These are phyloP conservation scores for Pyrocephalus nanus DNA, from an alignment of 2,797 vertebrate genomes.

Conservation along the genomic window DNA sequence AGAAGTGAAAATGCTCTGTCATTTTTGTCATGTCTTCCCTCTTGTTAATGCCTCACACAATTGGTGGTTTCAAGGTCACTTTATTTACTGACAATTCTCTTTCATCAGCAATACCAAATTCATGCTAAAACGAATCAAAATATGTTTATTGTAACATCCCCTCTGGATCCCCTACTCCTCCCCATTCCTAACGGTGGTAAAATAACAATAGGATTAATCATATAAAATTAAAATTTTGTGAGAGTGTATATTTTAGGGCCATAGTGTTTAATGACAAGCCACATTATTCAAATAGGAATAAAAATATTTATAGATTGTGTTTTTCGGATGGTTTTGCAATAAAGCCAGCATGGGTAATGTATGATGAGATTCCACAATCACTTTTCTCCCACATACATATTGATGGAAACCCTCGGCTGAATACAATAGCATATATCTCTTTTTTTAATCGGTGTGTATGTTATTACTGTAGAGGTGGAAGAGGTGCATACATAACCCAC, in stretches of 20 bases:
- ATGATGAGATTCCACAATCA: constrained; percentile 28
- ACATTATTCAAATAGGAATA: not conserved
- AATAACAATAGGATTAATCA: not conserved
- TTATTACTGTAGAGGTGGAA: constrained; percentile 17
- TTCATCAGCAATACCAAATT: not conserved
- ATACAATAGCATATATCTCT: not conserved
- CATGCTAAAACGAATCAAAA: not conserved
- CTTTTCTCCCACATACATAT: not conserved
- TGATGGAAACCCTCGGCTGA: constrained; percentile 29
- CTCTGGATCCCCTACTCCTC: not conserved
- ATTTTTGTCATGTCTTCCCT: constrained; percentile 13
- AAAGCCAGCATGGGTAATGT: not conserved
- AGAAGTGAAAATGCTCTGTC: constrained; percentile 6
- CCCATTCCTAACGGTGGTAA: not conserved
- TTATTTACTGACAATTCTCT: not conserved
- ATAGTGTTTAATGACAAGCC: not conserved
- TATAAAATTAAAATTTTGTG: not conserved
- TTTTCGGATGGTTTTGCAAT: constrained; percentile 3
- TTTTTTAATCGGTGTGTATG: not conserved
- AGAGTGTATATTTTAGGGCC: not conserved
- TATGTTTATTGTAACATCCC: not conserved
- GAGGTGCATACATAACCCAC: not conserved
- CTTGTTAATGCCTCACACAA: not conserved
- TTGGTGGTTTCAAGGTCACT: constrained; percentile 29
- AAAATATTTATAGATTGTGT: not conserved